phyloP scores from a whole-genome alignment of 2,888 invertebrate species.

The Hirudinaria manillensis region DNA sequence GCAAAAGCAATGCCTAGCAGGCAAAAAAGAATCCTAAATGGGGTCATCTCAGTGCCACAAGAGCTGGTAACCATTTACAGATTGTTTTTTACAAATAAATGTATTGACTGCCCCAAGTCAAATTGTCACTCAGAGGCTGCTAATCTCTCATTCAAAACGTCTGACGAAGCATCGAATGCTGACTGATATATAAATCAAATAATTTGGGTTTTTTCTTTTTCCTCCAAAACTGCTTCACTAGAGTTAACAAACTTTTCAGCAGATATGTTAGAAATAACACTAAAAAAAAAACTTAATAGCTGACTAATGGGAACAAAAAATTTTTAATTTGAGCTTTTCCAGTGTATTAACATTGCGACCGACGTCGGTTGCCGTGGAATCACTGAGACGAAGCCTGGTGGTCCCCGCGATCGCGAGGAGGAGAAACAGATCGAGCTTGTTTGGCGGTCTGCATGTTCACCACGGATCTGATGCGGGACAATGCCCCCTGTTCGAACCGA shows the following conservation, averaged over 20 bases:
- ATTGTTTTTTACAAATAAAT: no score
- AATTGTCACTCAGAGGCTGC: no score
- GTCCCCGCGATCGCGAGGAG: slow-evolving; percentile 29
- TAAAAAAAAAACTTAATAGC: slow-evolving; percentile 11
- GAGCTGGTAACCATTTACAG: no score
- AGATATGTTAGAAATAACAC: slow-evolving; percentile 14
- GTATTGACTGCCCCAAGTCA: no score
- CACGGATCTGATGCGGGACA: slow-evolving; percentile 35
- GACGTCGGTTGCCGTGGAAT: background rate
- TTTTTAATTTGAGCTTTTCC: slow-evolving; percentile 1
- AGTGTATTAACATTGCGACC: background rate
- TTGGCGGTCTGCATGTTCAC: slow-evolving; percentile 21
- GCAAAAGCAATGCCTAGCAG: slow-evolving; percentile 5
- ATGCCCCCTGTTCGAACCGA: slow-evolving; percentile 28
- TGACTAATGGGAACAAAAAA: slow-evolving; percentile 1
- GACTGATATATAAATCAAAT: slow-evolving; percentile 3
- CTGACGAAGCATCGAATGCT: background rate
- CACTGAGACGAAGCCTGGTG: slow-evolving; percentile 22
- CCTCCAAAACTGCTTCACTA: slow-evolving; percentile 11
- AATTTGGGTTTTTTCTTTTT: background rate
- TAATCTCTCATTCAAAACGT: background rate
- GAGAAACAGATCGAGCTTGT: slow-evolving; percentile 29
- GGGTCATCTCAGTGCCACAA: background rate
- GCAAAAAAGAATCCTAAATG: background rate
- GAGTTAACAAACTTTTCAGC: background rate